Conservation (phyloP, 2,113 vertebrate species). For the Candoia aspera region DNA sequence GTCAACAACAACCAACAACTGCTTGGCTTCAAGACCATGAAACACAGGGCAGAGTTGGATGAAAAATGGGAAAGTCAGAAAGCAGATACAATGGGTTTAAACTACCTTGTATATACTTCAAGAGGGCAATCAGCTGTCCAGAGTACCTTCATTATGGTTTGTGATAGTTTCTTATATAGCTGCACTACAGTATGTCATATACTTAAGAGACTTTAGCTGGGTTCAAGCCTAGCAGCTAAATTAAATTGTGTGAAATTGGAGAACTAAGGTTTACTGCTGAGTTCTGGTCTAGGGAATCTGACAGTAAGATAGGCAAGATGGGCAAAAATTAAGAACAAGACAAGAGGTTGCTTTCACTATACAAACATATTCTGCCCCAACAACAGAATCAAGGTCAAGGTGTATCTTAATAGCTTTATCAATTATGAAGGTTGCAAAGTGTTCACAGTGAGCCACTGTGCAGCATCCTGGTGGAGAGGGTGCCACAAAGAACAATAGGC, state of each 20-base stretch:
- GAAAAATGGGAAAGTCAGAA: background rate
- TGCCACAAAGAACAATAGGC: background rate
- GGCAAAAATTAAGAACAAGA: background rate
- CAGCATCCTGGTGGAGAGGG: background rate
- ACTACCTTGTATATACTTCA: background rate
- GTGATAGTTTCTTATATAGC: background rate
- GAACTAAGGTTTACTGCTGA: background rate
- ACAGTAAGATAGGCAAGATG: background rate
- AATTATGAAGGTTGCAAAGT: background rate
- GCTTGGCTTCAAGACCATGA: background rate
- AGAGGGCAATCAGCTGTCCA: background rate
- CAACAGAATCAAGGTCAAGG: background rate
- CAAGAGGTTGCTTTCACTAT: background rate
- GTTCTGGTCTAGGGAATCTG: background rate
- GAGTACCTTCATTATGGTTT: background rate
- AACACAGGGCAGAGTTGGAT: background rate
- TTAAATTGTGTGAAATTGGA: background rate
- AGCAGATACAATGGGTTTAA: background rate
- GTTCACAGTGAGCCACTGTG: background rate
- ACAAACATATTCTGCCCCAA: background rate
- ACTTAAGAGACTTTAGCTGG: background rate
- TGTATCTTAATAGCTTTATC: background rate
- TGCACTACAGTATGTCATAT: background rate
- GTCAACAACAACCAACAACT: background rate
- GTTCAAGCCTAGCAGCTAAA: background rate